Conservation (phyloP, 2,113 vertebrate species). For the Chiloscyllium plagiosum region DNA sequence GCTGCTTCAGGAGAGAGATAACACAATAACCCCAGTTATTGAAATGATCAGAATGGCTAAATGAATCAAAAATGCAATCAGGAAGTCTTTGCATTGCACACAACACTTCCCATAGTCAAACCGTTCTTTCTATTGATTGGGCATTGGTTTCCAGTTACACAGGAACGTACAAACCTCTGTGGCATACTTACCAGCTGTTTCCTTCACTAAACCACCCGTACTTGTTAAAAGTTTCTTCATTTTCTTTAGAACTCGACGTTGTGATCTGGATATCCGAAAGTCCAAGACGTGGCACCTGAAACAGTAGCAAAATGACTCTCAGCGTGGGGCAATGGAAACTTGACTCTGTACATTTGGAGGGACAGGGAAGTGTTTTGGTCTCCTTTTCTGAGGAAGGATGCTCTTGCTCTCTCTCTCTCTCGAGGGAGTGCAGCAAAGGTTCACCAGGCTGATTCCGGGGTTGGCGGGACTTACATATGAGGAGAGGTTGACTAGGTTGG, state of each 20-base stretch:
- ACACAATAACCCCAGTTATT: not conserved
- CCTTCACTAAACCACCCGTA: not conserved
- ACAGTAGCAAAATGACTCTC: not conserved
- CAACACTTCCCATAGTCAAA: too few species aligned
- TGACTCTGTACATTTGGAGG: too few species aligned
- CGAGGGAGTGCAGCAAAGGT: too few species aligned
- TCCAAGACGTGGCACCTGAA: slow-evolving; percentile 24
- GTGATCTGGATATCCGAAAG: slow-evolving; percentile 20
- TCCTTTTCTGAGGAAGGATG: too few species aligned
- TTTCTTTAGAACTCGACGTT: not conserved
- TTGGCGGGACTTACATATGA: too few species aligned
- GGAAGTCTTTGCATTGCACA: not conserved
- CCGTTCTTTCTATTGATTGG: not conserved
- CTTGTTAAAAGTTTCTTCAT: slow-evolving; percentile 11
- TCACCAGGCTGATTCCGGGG: too few species aligned
- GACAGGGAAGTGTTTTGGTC: too few species aligned
- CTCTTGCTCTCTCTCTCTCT: too few species aligned
- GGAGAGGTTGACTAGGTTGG: too few species aligned
- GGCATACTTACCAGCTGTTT: not conserved
- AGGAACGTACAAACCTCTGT: not conserved
- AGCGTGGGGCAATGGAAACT: not conserved
- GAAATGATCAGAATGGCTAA: not conserved
- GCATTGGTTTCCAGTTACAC: not conserved
- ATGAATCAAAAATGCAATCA: not conserved
- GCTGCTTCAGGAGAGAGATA: not conserved